Evolutionary conservation across 2,113 vertebrate genomes (phyloP).

Genomic region (Tyto alba): DNA sequence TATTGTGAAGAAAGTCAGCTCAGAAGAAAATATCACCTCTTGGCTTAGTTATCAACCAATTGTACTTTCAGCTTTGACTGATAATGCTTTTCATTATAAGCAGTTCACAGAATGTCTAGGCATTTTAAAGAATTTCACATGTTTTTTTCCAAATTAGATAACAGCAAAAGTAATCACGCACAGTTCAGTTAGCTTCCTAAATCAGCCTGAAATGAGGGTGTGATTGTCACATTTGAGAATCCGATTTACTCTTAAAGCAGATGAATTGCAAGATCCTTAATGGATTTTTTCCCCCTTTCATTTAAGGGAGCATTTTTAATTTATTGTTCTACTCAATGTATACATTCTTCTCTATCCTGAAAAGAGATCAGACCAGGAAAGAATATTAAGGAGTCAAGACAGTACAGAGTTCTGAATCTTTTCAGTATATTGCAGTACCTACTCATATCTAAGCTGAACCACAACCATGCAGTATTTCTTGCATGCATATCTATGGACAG

Average conservation of each 20-base stretch:
- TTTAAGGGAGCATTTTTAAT: background rate
- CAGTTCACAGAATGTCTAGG: background rate
- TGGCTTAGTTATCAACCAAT: background rate
- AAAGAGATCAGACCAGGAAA: background rate
- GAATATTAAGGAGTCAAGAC: background rate
- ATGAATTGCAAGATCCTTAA: background rate
- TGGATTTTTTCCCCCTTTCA: fast-evolving
- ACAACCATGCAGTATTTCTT: background rate
- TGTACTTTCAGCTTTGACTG: background rate
- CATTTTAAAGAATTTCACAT: background rate
- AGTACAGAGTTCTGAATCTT: background rate
- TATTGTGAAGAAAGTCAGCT: background rate
- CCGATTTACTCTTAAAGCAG: background rate
- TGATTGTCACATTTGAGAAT: background rate
- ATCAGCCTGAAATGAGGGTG: background rate
- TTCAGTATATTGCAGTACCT: background rate
- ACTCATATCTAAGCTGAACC: background rate
- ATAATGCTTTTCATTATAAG: background rate
- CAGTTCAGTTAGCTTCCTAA: background rate
- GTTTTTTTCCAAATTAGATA: background rate
- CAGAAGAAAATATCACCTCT: background rate
- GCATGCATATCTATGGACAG: background rate
- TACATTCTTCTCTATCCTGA: background rate
- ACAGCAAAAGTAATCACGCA: background rate
- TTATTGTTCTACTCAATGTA: background rate